These are phyloP conservation scores for Siphlonurus alternatus DNA, from an alignment of 2,888 invertebrate genomes.

Conservation along the genomic window DNA sequence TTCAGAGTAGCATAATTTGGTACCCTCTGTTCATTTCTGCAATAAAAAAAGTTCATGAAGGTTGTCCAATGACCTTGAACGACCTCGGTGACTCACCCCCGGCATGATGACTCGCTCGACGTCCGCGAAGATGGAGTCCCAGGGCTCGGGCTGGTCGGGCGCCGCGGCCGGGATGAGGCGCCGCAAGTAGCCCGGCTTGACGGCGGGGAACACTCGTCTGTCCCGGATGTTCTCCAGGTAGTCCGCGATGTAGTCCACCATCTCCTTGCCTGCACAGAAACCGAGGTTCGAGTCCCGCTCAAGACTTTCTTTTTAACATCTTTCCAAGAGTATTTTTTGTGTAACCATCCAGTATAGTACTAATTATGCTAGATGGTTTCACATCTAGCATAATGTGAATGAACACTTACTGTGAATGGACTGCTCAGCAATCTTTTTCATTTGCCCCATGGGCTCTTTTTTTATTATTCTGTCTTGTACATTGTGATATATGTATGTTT, in stretches of 20 bases:
- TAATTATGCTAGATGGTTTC: too few relatives aligned
- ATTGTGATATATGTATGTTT: too few relatives aligned
- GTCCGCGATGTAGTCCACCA: conserved; percentile 97
- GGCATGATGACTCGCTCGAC: conserved; percentile 93
- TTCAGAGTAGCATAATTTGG: too few relatives aligned
- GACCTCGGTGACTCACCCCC: conserved; percentile 73
- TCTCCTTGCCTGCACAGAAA: conserved; percentile 63
- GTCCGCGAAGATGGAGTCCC: conserved; percentile 83
- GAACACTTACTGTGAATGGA: too few relatives aligned
- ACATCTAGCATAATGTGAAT: too few relatives aligned
- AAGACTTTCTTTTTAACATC: background rate
- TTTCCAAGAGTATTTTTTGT: background rate
- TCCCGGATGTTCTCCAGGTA: conserved; percentile 84
- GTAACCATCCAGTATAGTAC: background rate
- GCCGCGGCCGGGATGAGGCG: conserved; percentile 71
- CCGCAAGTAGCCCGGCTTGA: conserved; percentile 86
- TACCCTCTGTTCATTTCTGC: too few relatives aligned
- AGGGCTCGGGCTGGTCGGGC: conserved; percentile 71
- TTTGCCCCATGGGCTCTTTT: too few relatives aligned
- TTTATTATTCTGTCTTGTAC: too few relatives aligned
- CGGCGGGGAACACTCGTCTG: conserved; percentile 80
- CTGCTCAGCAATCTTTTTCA: too few relatives aligned
- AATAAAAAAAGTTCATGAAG: too few relatives aligned
- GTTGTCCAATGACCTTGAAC: too few relatives aligned
- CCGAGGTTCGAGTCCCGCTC: background rate